These are phyloP conservation scores for Potorous gilbertii DNA, from an alignment of 2,797 vertebrate species.

Conservation along the genomic window DNA sequence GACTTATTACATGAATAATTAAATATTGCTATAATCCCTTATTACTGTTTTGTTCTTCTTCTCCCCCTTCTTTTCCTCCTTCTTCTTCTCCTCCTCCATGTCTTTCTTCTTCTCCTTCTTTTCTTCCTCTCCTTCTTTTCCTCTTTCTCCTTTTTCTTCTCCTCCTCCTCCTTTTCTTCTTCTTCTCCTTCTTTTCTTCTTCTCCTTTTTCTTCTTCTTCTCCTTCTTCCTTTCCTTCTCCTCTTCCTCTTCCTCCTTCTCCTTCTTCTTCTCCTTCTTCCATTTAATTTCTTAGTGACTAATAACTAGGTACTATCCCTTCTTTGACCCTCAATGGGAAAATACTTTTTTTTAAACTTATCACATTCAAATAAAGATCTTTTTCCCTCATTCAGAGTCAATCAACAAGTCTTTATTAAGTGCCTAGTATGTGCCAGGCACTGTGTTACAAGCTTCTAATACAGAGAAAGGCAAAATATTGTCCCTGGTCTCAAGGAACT, in stretches of 20 bases:
- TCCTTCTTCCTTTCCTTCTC: too few relatives aligned
- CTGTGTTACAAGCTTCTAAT: not conserved
- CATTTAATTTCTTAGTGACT: not conserved
- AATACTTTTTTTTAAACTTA: not conserved
- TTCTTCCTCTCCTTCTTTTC: too few relatives aligned
- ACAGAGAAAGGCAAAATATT: not conserved
- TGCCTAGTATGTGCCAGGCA: not conserved
- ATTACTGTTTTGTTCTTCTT: not conserved
- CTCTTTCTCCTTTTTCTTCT: rapidly evolving
- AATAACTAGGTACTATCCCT: not conserved
- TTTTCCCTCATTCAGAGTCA: not conserved
- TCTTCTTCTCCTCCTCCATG: not conserved
- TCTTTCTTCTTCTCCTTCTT: not conserved
- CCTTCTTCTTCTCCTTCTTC: not conserved
- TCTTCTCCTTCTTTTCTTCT: too few relatives aligned
- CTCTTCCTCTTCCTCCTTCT: too few relatives aligned
- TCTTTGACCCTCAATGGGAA: not conserved
- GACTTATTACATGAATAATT: not conserved
- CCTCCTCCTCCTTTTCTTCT: too few relatives aligned
- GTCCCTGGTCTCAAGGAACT: not conserved
- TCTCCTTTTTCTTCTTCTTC: too few relatives aligned
- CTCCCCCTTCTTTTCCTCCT: not conserved
- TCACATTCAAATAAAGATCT: not conserved
- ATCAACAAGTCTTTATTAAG: not conserved
- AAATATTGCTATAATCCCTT: not conserved